These are phyloP conservation scores for Eutrigla gurnardus DNA, from an alignment of 2,797 vertebrate species.

Conservation along the genomic window DNA sequence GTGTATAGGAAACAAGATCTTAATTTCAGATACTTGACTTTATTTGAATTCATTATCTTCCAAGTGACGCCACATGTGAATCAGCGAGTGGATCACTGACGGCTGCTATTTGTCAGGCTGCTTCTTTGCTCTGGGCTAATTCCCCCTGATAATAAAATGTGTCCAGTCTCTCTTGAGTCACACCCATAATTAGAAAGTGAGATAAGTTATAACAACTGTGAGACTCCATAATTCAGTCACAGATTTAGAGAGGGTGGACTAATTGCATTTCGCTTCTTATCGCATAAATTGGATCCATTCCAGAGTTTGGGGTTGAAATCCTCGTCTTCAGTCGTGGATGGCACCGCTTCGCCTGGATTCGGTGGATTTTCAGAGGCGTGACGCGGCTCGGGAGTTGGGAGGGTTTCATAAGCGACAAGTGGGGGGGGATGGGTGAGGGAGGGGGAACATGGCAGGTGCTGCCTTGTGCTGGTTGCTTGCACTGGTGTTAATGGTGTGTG, in stretches of 20 bases:
- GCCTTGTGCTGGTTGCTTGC: constrained; percentile 38
- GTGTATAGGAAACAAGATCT: constrained; percentile 30
- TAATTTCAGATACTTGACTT: constrained; percentile 48
- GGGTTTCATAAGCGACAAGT: constrained; percentile 28
- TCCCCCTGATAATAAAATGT: constrained; percentile 41
- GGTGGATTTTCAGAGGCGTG: constrained; percentile 40
- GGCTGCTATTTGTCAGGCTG: constrained; percentile 39
- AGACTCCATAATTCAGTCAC: constrained; percentile 62
- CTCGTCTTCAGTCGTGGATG: constrained; percentile 46
- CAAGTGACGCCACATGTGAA: constrained; percentile 20
- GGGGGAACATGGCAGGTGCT: constrained; percentile 51
- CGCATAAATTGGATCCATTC: constrained; percentile 72
- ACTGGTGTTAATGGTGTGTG: constrained; percentile 51
- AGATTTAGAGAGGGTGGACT: constrained; percentile 68
- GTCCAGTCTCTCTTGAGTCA: constrained; percentile 46
- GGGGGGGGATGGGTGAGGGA: constrained; percentile 1
- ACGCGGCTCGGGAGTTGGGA: constrained; percentile 39
- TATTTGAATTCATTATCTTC: constrained; percentile 45
- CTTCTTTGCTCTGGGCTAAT: constrained; percentile 26
- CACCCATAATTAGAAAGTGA: constrained; percentile 66
- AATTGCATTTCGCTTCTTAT: constrained; percentile 77
- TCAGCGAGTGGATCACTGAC: constrained; percentile 41
- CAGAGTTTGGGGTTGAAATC: constrained; percentile 54
- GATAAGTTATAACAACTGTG: constrained; percentile 65
- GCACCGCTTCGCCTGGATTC: constrained; percentile 14